These are phyloP conservation scores for Coelopa frigida DNA, from an alignment of 1,140 invertebrate species.

Conservation along the genomic window DNA sequence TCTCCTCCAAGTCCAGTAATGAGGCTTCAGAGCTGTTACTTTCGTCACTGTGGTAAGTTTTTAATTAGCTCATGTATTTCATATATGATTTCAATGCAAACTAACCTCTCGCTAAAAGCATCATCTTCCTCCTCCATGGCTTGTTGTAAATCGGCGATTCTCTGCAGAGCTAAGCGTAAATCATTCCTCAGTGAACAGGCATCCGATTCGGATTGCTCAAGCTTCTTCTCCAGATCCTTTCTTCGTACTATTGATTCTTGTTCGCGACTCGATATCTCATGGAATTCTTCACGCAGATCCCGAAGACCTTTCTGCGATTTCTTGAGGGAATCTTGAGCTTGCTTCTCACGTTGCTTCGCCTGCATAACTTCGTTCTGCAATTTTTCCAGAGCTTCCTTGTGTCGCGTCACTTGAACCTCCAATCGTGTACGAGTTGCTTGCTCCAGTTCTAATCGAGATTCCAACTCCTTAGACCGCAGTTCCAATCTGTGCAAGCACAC, in stretches of 20 bases:
- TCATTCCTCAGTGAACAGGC: slow-evolving; percentile 58
- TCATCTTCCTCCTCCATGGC: slow-evolving; percentile 77
- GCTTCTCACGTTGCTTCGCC: slow-evolving; percentile 62
- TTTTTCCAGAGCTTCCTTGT: slow-evolving; percentile 79
- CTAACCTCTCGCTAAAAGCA: slow-evolving; percentile 55
- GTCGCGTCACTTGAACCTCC: slow-evolving; percentile 73
- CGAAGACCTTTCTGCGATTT: slow-evolving; percentile 62
- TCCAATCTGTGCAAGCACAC: too few relatives aligned
- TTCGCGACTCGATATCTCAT: slow-evolving; percentile 58
- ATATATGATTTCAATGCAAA: not conserved
- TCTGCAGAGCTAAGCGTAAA: slow-evolving; percentile 69
- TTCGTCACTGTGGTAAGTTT: slow-evolving; percentile 27
- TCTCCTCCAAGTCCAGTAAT: slow-evolving; percentile 37
- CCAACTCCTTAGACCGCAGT: slow-evolving; percentile 77
- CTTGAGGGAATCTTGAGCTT: slow-evolving; percentile 66
- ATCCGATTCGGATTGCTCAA: slow-evolving; percentile 60
- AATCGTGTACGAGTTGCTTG: slow-evolving; percentile 73
- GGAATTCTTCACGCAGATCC: slow-evolving; percentile 66
- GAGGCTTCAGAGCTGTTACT: slow-evolving; percentile 38
- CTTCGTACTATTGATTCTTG: slow-evolving; percentile 62
- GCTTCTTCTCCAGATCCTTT: slow-evolving; percentile 61
- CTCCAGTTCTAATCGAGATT: slow-evolving; percentile 83
- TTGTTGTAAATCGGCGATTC: slow-evolving; percentile 76
- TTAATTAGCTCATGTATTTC: not conserved
- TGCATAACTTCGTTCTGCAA: slow-evolving; percentile 65